Evolutionary conservation across 1,140 invertebrate genomes (phyloP), one percentile per base, ranked within the genome.

Genomic region (Saccostrea echinata): DNA sequence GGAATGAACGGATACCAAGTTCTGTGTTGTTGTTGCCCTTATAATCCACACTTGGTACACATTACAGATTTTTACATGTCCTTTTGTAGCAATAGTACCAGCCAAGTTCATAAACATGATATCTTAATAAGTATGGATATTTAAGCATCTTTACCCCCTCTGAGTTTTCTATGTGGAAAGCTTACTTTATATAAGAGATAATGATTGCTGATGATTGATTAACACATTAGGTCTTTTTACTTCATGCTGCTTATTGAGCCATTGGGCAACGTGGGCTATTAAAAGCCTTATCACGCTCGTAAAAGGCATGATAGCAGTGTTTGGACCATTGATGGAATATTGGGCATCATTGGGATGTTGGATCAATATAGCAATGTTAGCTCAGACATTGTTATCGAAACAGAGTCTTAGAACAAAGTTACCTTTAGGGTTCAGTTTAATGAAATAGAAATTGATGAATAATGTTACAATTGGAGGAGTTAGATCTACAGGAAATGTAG

Each of bases 211-310:
- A 30, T 76, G 68, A 76, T 76, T 76, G 30, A 76, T 30, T 33
- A 76, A 30, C 27, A 33, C 27, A 16, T 30, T 30, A 30, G 27
- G 33, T 33, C 68, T 76, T 76, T 27, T 30, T 76, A 76, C 24
- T 16, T 16, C 12, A 30, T 30, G 24, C 13, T 16, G 30, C 24
- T 18, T 12, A 6, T 16, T 16, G 24, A 27, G 24, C 21, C 57
- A 64, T 64, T 64, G 57, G 57, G 13, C 68, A 76, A 76, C 27
- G 27, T 30, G 24, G 27, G 27, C 68, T 30, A 30, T 76, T 35
- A 30, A 33, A 76, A 76, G 68, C 68, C 27, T 76, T 76, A 76
- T 76, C 68, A 76, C 30, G 68, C 27, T 33, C 68, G 33, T 76
- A 76, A 76, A 76, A 76, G 27, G 68, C 27, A 27, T 27, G 30